These are phyloP conservation scores for Mustela nigripes DNA, from an alignment of 2,113 vertebrate genomes.

Conservation along the genomic window DNA sequence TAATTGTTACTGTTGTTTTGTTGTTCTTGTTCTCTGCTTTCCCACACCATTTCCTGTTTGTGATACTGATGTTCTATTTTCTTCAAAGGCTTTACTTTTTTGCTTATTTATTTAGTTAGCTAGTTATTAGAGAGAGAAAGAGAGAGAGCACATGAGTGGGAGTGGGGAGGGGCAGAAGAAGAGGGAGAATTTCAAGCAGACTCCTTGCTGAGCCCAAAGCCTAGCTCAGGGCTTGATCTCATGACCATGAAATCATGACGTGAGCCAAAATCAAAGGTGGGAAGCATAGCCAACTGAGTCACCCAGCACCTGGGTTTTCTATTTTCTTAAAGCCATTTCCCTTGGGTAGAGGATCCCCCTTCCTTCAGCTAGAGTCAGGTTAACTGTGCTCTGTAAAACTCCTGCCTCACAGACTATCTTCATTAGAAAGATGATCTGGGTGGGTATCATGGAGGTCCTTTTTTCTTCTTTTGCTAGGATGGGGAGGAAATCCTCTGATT, in stretches of 20 bases:
- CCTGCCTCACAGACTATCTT: not conserved
- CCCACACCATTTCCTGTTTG: accelerated
- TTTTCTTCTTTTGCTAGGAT: not conserved
- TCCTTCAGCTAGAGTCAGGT: not conserved
- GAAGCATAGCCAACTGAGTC: not conserved
- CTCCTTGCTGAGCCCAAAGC: not conserved
- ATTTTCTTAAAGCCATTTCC: not conserved
- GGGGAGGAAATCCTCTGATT: not conserved
- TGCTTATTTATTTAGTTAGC: not conserved
- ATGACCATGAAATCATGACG: not conserved
- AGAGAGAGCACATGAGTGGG: not conserved
- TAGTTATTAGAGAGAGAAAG: not conserved
- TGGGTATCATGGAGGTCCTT: not conserved
- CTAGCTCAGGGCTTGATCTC: not conserved
- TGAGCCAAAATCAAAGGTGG: not conserved
- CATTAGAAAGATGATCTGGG: not conserved
- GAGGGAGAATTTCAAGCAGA: not conserved
- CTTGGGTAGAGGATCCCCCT: not conserved
- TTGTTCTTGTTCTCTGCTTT: not conserved
- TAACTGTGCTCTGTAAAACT: not conserved
- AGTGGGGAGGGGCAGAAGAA: not conserved
- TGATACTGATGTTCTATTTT: not conserved
- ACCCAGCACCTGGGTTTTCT: not conserved
- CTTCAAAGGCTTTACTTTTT: not conserved
- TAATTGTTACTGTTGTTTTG: not conserved